Evolutionary conservation across 2,113 vertebrate genomes (phyloP), one percentile per base, ranked within the genome.

Genomic region (Psettodes erumei): DNA sequence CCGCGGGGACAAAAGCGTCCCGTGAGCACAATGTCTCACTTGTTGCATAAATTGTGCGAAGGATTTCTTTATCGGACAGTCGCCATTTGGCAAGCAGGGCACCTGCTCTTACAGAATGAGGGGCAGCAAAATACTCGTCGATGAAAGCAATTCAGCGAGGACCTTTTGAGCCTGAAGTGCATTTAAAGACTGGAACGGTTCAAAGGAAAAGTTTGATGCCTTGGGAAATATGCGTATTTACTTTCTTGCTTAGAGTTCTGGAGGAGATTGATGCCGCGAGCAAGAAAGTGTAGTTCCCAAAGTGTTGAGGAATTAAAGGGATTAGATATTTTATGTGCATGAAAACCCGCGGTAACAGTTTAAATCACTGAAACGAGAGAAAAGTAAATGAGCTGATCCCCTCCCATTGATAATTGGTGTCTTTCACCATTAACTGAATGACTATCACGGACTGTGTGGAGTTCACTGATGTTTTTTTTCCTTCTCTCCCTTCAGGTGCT

Each of bases 401-500:
- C n/a, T 47, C 1, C 6, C 25, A 18, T 7, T n/a, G 16, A 15
- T 13, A 13, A 42, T 53, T 3, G 55, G 27, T 28, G 38, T 16
- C 38, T 27, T 33, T 6, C 8, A 33, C 35, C n/a, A 13, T 47
- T 21, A 9, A 43, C 43, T 71, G 32, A 50, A 40, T 37, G 37
- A 45, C 48, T 68, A 25, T 53, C 3, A 2, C 23, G 48, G 9
- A 8, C 53, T 42, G 30, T n/a, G n/a, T n/a, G n/a, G n/a, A n/a
- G n/a, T n/a, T n/a, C n/a, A n/a, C n/a, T n/a, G n/a, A n/a, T n/a
- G n/a, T n/a, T n/a, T n/a, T n/a, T n/a, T 40, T 40, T 40, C 5
- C 40, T 35, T 45, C n/a, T 37, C 27, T 67, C 19, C 25, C 27
- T 6, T 64, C 79, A 99, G 98, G 97, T 99, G 89, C 94, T 99